These are phyloP conservation scores for Aphelocoma californica DNA, from an alignment of 2,797 vertebrate genomes.

Conservation along the genomic window DNA sequence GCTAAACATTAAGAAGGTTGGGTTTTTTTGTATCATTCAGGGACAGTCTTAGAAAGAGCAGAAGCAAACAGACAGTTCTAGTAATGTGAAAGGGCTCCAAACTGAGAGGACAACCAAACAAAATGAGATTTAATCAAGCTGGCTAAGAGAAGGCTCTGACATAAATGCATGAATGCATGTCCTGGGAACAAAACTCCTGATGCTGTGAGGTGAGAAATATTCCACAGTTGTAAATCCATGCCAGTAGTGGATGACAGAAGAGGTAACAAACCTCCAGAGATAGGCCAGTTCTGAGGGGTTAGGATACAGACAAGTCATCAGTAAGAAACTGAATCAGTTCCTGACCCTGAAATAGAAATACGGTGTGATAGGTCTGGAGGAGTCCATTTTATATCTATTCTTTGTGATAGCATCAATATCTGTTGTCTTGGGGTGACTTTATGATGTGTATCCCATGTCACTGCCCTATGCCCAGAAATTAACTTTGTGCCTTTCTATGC, in stretches of 20 bases:
- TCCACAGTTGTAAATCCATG: neutral
- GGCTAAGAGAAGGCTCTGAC: neutral
- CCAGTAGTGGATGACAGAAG: neutral
- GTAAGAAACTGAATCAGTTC: neutral
- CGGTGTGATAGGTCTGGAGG: neutral
- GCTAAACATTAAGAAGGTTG: neutral
- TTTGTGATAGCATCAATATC: neutral
- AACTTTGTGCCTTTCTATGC: too few species aligned
- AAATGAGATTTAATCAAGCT: neutral
- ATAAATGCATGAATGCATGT: neutral
- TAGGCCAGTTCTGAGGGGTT: neutral
- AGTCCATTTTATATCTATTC: neutral
- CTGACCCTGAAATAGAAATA: neutral
- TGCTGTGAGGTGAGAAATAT: neutral
- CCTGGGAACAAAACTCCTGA: neutral
- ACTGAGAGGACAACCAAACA: neutral
- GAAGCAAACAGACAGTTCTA: neutral
- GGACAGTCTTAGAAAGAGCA: neutral
- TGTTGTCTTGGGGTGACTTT: neutral
- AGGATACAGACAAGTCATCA: neutral
- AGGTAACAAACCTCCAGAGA: neutral
- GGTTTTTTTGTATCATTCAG: fast-evolving
- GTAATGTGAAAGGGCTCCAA: neutral
- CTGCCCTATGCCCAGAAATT: too few species aligned
- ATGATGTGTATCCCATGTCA: too few species aligned